A percentile compares a stretch with the other conserved stretches of the same genome.
phyloP scores from a whole-genome alignment of 2,113 vertebrate species.

The Chrysochloris asiatica region DNA sequence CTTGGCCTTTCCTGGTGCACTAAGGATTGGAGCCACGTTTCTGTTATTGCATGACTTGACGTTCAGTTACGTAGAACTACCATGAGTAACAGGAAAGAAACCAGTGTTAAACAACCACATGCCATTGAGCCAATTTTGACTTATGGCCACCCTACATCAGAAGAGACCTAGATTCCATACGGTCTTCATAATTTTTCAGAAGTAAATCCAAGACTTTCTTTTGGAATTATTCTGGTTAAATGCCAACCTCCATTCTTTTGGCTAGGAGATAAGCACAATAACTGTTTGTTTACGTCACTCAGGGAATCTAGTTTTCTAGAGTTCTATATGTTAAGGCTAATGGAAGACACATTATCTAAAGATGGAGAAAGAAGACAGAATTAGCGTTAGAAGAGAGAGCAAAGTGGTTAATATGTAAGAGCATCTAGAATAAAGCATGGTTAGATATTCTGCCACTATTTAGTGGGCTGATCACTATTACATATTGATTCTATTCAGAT shows the following conservation, averaged over 20 bases:
- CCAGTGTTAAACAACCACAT: not conserved
- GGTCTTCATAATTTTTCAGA: not conserved
- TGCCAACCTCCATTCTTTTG: not conserved
- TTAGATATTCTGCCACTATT: not conserved
- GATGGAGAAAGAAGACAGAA: not conserved
- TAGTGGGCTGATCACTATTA: not conserved
- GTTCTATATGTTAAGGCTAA: too few relatives aligned
- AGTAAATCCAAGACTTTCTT: not conserved
- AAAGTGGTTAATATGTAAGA: not conserved
- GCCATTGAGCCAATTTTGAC: not conserved
- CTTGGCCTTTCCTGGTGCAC: not conserved
- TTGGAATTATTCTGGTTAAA: not conserved
- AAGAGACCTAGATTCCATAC: not conserved
- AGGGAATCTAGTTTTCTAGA: not conserved
- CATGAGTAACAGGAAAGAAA: not conserved
- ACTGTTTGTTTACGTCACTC: not conserved
- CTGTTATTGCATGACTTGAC: too few relatives aligned
- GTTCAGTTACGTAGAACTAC: not conserved
- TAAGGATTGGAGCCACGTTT: not conserved
- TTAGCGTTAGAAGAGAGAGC: not conserved
- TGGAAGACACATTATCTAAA: not conserved
- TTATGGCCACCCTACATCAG: not conserved
- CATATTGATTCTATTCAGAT: not conserved
- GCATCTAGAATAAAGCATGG: accelerated
- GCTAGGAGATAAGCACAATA: not conserved